phyloP scores from a whole-genome alignment of 2,888 invertebrate species.

The Macropis europaea region DNA sequence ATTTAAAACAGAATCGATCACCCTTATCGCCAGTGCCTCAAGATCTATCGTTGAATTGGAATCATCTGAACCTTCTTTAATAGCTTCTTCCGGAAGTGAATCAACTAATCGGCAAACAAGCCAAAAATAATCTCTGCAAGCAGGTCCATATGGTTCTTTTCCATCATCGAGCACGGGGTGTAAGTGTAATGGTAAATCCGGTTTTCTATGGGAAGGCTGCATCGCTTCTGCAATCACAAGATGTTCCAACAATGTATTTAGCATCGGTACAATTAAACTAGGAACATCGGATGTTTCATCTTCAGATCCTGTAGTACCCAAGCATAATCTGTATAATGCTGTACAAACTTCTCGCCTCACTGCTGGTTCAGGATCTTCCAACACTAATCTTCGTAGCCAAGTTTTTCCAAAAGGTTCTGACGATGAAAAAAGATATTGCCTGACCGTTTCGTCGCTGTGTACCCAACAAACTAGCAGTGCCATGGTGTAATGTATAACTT shows the following conservation, averaged over 20 bases:
- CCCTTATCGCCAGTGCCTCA: slow-evolving; percentile 87
- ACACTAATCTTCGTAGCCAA: slow-evolving; percentile 92
- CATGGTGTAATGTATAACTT: slow-evolving; percentile 94
- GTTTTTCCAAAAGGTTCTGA: slow-evolving; percentile 84
- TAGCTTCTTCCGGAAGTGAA: slow-evolving; percentile 89
- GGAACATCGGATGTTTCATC: slow-evolving; percentile 80
- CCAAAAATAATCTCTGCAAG: slow-evolving; percentile 97
- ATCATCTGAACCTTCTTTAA: slow-evolving; percentile 84
- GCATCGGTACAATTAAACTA: slow-evolving; percentile 87
- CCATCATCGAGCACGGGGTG: slow-evolving; percentile 87
- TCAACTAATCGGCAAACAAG: slow-evolving; percentile 93
- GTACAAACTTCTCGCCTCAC: slow-evolving; percentile 95
- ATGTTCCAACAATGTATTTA: slow-evolving; percentile 90
- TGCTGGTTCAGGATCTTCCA: slow-evolving; percentile 96
- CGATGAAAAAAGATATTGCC: slow-evolving; percentile 88
- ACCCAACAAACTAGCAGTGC: slow-evolving; percentile 96
- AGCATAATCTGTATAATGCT: slow-evolving; percentile 93
- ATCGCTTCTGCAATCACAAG: slow-evolving; percentile 92
- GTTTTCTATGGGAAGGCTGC: slow-evolving; percentile 82
- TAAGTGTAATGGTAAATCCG: slow-evolving; percentile 78
- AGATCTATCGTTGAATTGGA: slow-evolving; percentile 84
- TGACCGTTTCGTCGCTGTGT: slow-evolving; percentile 91
- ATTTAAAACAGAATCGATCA: slow-evolving; percentile 87
- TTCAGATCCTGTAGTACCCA: slow-evolving; percentile 84
- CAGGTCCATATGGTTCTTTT: slow-evolving; percentile 97